These are phyloP conservation scores for Clamator glandarius DNA, from an alignment of 2,797 vertebrate species.

Conservation along the genomic window DNA sequence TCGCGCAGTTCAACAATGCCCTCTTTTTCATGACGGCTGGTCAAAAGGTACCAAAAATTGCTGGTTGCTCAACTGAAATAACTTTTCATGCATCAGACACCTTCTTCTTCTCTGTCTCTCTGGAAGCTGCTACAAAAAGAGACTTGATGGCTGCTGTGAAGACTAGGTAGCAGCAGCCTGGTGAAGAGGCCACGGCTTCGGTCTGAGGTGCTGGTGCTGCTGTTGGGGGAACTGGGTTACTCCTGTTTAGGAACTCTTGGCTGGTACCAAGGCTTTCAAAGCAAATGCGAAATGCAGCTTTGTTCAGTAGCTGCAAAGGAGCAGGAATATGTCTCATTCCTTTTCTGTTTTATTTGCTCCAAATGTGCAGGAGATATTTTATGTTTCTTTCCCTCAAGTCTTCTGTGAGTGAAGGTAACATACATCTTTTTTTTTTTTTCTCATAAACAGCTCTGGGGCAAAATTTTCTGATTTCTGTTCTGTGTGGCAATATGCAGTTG, in stretches of 20 bases:
- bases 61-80: not conserved
- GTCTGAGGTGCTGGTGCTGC: not conserved
- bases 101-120: not conserved
- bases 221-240: not conserved
- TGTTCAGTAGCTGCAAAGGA: not conserved
- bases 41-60: not conserved
- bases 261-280: not conserved
- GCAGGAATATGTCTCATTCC: not conserved
- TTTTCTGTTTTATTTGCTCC: not conserved
- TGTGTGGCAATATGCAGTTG: not conserved
- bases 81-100: not conserved
- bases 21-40: not conserved
- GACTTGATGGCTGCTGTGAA: not conserved
- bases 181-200: fast-evolving
- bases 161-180: not conserved
- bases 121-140: not conserved
- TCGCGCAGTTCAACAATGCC: not conserved
- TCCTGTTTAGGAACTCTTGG: not conserved
- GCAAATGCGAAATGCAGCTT: fast-evolving
- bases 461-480: not conserved
- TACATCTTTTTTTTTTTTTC: not conserved
- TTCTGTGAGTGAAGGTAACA: not conserved
- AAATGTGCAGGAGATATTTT: not conserved
- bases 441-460: not conserved
- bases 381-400: not conserved